Base-by-base conservation (phyloP, 2,888 invertebrate species). In the Parascotia fuliginaria region DNA sequence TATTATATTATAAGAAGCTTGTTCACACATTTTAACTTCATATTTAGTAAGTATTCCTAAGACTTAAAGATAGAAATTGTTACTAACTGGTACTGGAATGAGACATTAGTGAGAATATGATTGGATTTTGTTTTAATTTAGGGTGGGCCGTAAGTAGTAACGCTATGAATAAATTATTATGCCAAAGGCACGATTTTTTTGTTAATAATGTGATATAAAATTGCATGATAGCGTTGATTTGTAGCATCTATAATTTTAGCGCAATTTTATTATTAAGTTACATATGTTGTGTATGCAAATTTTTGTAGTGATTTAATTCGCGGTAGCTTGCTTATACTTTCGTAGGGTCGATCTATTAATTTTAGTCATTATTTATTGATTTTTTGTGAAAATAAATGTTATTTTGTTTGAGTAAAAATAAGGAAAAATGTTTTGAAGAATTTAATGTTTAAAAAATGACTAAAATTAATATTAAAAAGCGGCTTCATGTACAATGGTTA, bases 11-110 rank as follows among this genome's bases (percentile, higher is more conserved):
- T 92, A 92, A 90, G 88, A 89, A 74, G 92, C 92, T 92, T 92
- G 89, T 91, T 92, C 92, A 91, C 90, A 89, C 89, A 84, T 91
- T 91, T 91, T 90, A 90, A 87, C 90, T 90, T 91, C 87, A 83
- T 91, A 91, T 84, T 83, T 87, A 87, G 82, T 84, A 87, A 87
- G 81, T 87, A 89, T 77, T 73, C 60, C 51, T 89, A 89, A 89
- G 84, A 81, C 77, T 86, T 73, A 81, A 80, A 79, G 75, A 75
- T 66, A 69, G 56, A 59, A 64, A 70, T 74, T 63, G 79, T 79
- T 82, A 76, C 67, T 62, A 72, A 73, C 75, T 66, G 78, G 79
- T 80, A 77, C 61, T 71, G 81, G 79, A 74, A 75, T 65, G 83
- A 69, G 75, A 78, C 50, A 72, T 65, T 83, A 83, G 85, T 85